Base-by-base conservation (phyloP, 2,888 invertebrate species). In the Dicyrtoma fusca region DNA sequence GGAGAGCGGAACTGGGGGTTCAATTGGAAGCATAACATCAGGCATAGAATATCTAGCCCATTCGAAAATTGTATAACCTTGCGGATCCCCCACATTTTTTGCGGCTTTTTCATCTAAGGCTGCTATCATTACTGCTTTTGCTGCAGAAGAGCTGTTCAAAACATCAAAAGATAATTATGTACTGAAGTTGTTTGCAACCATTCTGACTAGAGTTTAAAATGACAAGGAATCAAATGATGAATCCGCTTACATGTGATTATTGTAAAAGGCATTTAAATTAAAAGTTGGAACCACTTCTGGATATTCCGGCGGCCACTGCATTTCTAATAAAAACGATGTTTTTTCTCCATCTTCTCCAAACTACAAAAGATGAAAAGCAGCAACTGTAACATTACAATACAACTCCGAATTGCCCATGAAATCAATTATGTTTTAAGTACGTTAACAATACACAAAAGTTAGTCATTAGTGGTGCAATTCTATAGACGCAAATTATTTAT, bases 11-110 rank as follows among this genome's bases (percentile, higher is more conserved):
- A 65, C 71, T 14, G 65, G 65, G 5, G 71, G 71, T 55, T 76
- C 75, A 0, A 86, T 85, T 0, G 88, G 88, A 0, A 86, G 85
- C 10, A 93, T 85, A 68, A 96, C 83, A 66, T 91, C 89, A 0
- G 88, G 84, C 42, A 89, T 87, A 81, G 90, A 90, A 82, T 97
- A 96, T 83, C 94, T 95, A n/a, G 94, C 86, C 83, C 89, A 92
- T 85, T 97, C 96, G 83, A 97, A 94, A 66, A 97, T 84, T 0
- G 95, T 92, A 82, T 94, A 97, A 0, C 95, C 97, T 95, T 96
- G 95, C 1, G 95, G 94, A 85, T 91, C 91, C 0, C 95, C 96
- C 17, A 94, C 81, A 87, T 92, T 91, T 42, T 92, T 91, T 51
- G 91, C 89, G 0, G 92, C 92, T 84, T 94, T 93, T 13, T 86